phyloP scores from a whole-genome alignment of 2,113 vertebrate genomes.

The Corvus cornix region DNA sequence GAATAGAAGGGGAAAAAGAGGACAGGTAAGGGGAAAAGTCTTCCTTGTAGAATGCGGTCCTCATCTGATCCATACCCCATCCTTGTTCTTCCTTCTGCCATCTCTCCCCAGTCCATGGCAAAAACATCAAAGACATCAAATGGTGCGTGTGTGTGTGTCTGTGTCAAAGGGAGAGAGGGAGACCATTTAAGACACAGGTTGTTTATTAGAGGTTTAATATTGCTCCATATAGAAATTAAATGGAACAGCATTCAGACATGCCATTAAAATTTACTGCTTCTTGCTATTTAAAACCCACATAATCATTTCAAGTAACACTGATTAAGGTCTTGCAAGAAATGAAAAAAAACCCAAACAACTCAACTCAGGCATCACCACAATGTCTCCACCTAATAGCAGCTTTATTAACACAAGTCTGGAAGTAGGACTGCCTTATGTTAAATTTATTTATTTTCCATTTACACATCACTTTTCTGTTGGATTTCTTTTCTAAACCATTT shows the following conservation, averaged over 20 bases:
- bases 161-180: neutral
- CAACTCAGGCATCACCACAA: conserved; percentile 28
- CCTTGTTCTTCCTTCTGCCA: neutral
- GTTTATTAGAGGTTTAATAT: conserved; percentile 25
- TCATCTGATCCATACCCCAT: neutral
- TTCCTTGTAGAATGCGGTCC: neutral
- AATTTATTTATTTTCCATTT: conserved; percentile 62
- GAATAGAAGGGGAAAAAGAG: neutral
- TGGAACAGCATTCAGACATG: conserved; percentile 1
- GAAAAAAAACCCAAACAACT: conserved; percentile 16
- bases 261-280: conserved; percentile 42
- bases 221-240: conserved; percentile 32
- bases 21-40: neutral
- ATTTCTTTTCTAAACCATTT: conserved; percentile 26
- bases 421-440: neutral
- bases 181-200: neutral
- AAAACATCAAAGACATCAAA: neutral
- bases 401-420: conserved; percentile 66
- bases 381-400: conserved; percentile 65
- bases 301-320: conserved; percentile 66
- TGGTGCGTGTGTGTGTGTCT: neutral
- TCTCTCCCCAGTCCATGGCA: neutral
- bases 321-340: conserved; percentile 67
- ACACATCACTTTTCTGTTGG: neutral
- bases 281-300: conserved; percentile 66